Evolutionary conservation across 2,888 invertebrate genomes (phyloP).

Genomic region (Drosophila seclusa): DNA sequence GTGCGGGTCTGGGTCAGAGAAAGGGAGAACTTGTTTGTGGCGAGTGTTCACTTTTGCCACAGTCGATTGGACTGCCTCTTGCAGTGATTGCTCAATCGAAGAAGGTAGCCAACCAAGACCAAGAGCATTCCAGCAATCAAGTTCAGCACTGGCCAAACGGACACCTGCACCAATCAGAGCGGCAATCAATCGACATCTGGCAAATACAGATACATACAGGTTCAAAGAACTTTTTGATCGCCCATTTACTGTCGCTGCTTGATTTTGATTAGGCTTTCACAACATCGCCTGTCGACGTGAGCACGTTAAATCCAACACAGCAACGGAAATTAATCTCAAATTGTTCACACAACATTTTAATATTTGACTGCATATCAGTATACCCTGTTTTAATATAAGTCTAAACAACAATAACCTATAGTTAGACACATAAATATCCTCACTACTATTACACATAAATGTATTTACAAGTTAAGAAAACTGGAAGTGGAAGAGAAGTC

Average conservation of each 20-base stretch:
- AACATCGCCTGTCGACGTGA: conserved; percentile 45
- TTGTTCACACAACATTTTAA: not conserved
- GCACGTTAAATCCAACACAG: conserved; percentile 5
- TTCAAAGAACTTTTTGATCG: conserved; percentile 51
- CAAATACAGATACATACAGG: conserved; percentile 28
- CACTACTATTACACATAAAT: not conserved
- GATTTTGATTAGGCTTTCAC: conserved; percentile 54
- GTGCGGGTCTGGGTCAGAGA: conserved; percentile 72
- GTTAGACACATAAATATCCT: not conserved
- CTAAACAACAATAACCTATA: too few relatives aligned
- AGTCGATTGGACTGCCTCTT: conserved; percentile 31
- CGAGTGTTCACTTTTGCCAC: conserved; percentile 62
- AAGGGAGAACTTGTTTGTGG: conserved; percentile 65
- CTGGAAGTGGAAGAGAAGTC: not conserved
- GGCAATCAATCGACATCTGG: conserved; percentile 38
- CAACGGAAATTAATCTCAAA: conserved; percentile 7
- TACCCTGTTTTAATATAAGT: not conserved
- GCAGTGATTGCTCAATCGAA: conserved; percentile 56
- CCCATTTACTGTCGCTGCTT: conserved; percentile 40
- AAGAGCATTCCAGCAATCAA: conserved; percentile 37
- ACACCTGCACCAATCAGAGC: conserved; percentile 31
- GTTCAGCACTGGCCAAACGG: conserved; percentile 21
- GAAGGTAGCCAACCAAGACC: conserved; percentile 19
- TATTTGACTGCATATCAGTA: not conserved
- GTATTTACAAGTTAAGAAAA: not conserved